Percentiles rank a stretch among this genome's conserved stretches.
Evolutionary conservation across 2,797 vertebrate species (phyloP).

Genomic region (Myripristis jacobus): DNA sequence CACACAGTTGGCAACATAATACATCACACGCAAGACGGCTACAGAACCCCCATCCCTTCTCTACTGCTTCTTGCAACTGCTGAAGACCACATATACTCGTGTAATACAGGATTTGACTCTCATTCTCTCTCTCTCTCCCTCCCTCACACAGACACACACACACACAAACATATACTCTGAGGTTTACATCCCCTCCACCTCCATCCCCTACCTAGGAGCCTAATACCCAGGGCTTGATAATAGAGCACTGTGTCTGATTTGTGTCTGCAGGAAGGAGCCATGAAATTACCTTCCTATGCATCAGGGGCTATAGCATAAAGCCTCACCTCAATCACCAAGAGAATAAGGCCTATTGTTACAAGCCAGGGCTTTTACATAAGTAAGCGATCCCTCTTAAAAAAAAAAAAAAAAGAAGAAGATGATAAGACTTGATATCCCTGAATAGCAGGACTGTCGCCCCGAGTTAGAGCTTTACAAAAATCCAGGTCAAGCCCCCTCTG

Average conservation of each 20-base stretch:
- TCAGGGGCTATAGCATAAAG: constrained; percentile 69
- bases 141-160: constrained; percentile 31
- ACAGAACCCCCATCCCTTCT: constrained; percentile 21
- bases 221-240: constrained; percentile 78
- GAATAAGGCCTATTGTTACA: constrained; percentile 76
- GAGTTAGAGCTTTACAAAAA: constrained; percentile 72
- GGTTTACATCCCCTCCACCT: constrained; percentile 71
- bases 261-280: constrained; percentile 79
- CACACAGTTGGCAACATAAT: constrained; percentile 68
- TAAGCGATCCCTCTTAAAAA: constrained; percentile 68
- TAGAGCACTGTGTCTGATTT: constrained; percentile 75
- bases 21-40: constrained; percentile 47
- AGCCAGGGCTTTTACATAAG: constrained; percentile 63
- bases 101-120: constrained; percentile 44
- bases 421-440: constrained; percentile 70
- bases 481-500: constrained; percentile 72
- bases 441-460: constrained; percentile 58
- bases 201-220: constrained; percentile 61
- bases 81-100: constrained; percentile 51
- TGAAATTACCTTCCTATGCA: constrained; percentile 80
- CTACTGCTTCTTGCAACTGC: constrained; percentile 37
- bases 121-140: constrained; percentile 32
- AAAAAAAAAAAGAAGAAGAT: constrained; percentile 29
- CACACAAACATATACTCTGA: constrained; percentile 54
- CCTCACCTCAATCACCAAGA: constrained; percentile 72